These are phyloP conservation scores for Festucalex cinctus DNA, from an alignment of 2,113 vertebrate species.

Conservation along the genomic window DNA sequence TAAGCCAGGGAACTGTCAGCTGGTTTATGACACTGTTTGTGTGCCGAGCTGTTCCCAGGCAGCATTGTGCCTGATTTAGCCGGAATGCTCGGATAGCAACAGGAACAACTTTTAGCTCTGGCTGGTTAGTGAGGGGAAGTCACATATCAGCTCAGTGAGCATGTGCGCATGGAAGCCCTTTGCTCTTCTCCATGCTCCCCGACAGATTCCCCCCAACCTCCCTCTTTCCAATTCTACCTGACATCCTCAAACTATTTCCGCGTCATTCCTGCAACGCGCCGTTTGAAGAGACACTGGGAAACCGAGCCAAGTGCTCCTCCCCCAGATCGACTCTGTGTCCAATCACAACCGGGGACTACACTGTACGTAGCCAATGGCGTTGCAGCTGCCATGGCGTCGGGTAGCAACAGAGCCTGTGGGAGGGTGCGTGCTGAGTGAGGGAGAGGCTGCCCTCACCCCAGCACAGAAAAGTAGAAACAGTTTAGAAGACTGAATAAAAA, in stretches of 20 bases:
- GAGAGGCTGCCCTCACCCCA: constrained; percentile 44
- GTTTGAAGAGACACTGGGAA: constrained; percentile 61
- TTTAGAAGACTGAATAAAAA: constrained; percentile 43
- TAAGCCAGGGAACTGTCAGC: constrained; percentile 37
- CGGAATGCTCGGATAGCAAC: constrained; percentile 64
- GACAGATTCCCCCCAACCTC: constrained; percentile 17
- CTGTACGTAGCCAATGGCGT: constrained; percentile 60
- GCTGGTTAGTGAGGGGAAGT: constrained; percentile 47
- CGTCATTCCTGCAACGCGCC: constrained; percentile 70
- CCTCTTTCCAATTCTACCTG: constrained; percentile 67
- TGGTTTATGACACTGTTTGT: constrained; percentile 44
- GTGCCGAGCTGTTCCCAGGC: constrained; percentile 64
- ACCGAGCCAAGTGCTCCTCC: constrained; percentile 63
- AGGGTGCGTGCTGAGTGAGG: constrained; percentile 56
- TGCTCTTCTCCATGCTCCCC: constrained; percentile 17
- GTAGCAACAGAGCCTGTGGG: constrained; percentile 75
- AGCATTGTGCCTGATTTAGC: constrained; percentile 70
- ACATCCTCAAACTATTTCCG: constrained; percentile 75
- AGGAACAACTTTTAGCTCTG: constrained; percentile 64
- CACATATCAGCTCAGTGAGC: constrained; percentile 53
- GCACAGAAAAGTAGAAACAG: constrained; percentile 60
- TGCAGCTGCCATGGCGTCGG: constrained; percentile 73
- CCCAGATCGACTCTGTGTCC: constrained; percentile 46
- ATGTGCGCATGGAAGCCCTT: constrained; percentile 35
- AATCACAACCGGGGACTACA: constrained; percentile 50